phyloP scores from a whole-genome alignment of 1,140 invertebrate species.

The Neuroterus valhalla region DNA sequence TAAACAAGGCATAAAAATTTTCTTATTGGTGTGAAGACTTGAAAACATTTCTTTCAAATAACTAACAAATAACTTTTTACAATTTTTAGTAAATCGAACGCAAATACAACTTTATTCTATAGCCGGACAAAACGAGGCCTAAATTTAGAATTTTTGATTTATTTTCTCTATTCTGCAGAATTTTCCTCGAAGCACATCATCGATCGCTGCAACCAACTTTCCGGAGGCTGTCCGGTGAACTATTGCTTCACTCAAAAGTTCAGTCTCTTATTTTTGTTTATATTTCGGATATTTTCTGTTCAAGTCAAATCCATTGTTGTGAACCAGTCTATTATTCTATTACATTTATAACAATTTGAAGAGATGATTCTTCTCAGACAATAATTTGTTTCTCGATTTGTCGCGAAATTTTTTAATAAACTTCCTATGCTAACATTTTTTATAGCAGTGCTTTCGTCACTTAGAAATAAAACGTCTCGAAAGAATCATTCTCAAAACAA shows the following conservation, averaged over 20 bases:
- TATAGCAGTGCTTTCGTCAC: neutral
- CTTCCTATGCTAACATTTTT: no score
- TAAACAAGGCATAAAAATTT: no score
- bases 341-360: neutral
- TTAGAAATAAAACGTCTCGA: neutral
- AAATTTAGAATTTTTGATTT: neutral
- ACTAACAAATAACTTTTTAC: neutral
- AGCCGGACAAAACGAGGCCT: no score
- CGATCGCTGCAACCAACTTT: neutral
- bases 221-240: neutral
- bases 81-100: neutral
- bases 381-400: no score
- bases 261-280: conserved; percentile 20
- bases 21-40: no score
- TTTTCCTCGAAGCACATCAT: conserved; percentile 12
- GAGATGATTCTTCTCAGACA: neutral
- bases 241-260: neutral
- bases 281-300: conserved; percentile 8
- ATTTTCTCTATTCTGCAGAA: conserved; percentile 1
- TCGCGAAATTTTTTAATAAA: no score
- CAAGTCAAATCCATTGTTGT: conserved; percentile 26
- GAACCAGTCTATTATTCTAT: conserved; percentile 11
- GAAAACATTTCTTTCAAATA: neutral
- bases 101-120: neutral
- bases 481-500: neutral